These are phyloP conservation scores for Limonius californicus DNA, from an alignment of 1,140 invertebrate genomes.

Conservation along the genomic window DNA sequence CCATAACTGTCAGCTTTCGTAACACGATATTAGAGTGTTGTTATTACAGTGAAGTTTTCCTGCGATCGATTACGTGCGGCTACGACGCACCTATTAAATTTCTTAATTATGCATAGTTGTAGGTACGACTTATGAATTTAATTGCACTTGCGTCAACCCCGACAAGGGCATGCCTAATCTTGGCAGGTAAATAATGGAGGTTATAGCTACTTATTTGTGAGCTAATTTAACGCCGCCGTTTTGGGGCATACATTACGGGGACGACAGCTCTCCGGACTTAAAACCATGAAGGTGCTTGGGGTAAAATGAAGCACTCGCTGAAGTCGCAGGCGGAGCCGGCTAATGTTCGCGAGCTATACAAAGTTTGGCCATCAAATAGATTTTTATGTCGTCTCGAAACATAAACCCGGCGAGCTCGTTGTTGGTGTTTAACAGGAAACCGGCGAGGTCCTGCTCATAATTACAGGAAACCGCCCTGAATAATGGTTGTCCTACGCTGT, in stretches of 20 bases:
- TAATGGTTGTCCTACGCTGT: not conserved
- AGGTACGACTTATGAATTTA: conserved; percentile 1
- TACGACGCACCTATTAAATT: not conserved
- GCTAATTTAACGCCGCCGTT: not conserved
- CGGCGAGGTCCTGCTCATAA: conserved; percentile 19
- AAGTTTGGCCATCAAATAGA: conserved; percentile 31
- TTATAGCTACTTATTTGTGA: not conserved
- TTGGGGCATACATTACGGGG: not conserved
- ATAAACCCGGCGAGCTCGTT: conserved; percentile 29
- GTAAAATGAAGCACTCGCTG: conserved; percentile 5
- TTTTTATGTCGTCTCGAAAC: conserved; percentile 31
- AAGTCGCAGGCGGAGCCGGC: conserved; percentile 24
- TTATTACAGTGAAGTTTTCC: not conserved
- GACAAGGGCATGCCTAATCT: not conserved
- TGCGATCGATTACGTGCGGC: not conserved
- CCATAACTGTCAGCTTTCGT: not conserved
- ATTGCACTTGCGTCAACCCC: not conserved
- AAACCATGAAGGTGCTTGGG: conserved; percentile 7
- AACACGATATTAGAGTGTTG: conserved; percentile 3
- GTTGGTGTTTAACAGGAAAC: conserved; percentile 26
- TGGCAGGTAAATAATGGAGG: not conserved
- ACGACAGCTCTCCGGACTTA: not conserved
- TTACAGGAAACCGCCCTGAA: conserved; percentile 19
- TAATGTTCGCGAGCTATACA: conserved; percentile 28
- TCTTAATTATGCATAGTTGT: not conserved